Percentiles rank a stretch among this genome's conserved stretches.
These are phyloP conservation scores for Drosophila lutescens DNA, from an alignment of 2,888 invertebrate genomes.

Conservation along the genomic window DNA sequence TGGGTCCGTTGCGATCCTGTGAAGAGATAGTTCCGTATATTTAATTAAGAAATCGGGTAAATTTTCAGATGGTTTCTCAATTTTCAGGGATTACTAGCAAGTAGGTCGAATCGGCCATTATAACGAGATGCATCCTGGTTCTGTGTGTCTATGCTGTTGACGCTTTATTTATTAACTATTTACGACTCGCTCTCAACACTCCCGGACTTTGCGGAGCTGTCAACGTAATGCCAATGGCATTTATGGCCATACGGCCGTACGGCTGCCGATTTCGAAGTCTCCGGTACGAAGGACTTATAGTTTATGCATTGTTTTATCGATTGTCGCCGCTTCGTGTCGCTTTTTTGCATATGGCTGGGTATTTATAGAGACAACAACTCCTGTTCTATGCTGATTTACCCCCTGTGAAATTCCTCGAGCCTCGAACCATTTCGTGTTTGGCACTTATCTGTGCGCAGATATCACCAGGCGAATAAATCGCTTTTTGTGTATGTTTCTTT, in stretches of 20 bases:
- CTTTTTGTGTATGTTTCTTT: slow-evolving; percentile 52
- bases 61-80: neutral
- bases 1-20: slow-evolving; percentile 87
- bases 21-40: neutral
- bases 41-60: neutral
- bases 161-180: slow-evolving; percentile 20
- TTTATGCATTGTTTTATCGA: slow-evolving; percentile 83
- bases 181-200: slow-evolving; percentile 45
- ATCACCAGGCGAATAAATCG: slow-evolving; percentile 58
- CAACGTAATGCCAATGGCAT: slow-evolving; percentile 70
- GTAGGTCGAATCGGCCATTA: slow-evolving; percentile 74
- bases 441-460: slow-evolving; percentile 59
- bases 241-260: slow-evolving; percentile 40
- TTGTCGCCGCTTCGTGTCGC: slow-evolving; percentile 72
- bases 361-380: slow-evolving; percentile 61
- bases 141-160: neutral
- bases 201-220: slow-evolving; percentile 56
- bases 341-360: slow-evolving; percentile 60
- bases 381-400: slow-evolving; percentile 13
- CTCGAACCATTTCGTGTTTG: slow-evolving; percentile 52
- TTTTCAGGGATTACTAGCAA: slow-evolving; percentile 62
- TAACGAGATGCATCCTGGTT: slow-evolving; percentile 78
- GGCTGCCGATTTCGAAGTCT: slow-evolving; percentile 45
- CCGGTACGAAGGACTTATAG: slow-evolving; percentile 74
- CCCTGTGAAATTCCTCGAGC: neutral